phyloP scores from a whole-genome alignment of 2,797 vertebrate genomes.

The Allobates femoralis region DNA sequence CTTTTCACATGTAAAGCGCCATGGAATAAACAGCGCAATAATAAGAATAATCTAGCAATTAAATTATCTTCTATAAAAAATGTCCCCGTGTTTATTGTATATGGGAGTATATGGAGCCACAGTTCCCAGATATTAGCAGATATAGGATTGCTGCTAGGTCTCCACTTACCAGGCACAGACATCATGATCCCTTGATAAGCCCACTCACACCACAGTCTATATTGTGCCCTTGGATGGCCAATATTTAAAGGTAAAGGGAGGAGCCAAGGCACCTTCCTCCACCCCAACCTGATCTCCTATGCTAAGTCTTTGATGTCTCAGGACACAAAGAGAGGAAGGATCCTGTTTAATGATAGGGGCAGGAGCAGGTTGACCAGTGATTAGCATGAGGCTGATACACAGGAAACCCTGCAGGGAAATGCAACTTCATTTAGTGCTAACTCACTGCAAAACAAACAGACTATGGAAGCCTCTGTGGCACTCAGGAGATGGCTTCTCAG shows the following conservation, averaged over 20 bases:
- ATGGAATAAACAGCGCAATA: too few relatives aligned
- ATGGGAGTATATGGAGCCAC: neutral
- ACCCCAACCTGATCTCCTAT: constrained; percentile 55
- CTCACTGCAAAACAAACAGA: constrained; percentile 85
- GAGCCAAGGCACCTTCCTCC: neutral
- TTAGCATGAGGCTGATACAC: constrained; percentile 94
- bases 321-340: constrained; percentile 74
- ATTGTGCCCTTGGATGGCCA: neutral
- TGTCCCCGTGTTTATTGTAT: too few relatives aligned
- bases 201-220: constrained; percentile 60
- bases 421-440: constrained; percentile 87
- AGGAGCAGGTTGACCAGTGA: constrained; percentile 60
- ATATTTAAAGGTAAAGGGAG: constrained; percentile 44
- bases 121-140: neutral
- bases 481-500: constrained; percentile 1
- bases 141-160: neutral
- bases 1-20: too few relatives aligned
- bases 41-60: too few relatives aligned
- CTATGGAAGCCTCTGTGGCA: constrained; percentile 55
- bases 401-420: constrained; percentile 88
- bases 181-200: constrained; percentile 58
- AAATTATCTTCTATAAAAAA: neutral
- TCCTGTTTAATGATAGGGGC: constrained; percentile 59
- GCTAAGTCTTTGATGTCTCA: constrained; percentile 72
- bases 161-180: constrained; percentile 47